Evolutionary conservation across 2,113 vertebrate species (phyloP), one percentile per base, ranked within the genome.

Genomic region (Toxostoma redivivum): DNA sequence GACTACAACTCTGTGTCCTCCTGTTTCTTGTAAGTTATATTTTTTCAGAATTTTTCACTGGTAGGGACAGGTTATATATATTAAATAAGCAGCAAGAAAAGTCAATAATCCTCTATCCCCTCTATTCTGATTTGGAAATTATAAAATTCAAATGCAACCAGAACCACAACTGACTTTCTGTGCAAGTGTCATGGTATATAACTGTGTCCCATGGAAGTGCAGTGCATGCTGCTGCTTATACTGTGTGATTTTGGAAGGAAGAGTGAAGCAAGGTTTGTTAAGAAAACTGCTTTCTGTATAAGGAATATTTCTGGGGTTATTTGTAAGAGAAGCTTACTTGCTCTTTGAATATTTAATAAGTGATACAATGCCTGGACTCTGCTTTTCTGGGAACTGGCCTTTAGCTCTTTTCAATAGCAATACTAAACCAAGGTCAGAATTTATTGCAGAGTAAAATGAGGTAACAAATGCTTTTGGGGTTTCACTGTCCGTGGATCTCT

Each of bases 171-270:
- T 27, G 31, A 24, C 11, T 72, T 91, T 72, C 42, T n/a, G 33
- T 27, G 35, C 25, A 44, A 80, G 4, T 25, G 5, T 11, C 19
- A 33, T 1, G 1, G 22, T 33, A 28, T 0, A 1, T 18, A n/a
- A 31, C 25, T 17, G 24, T 37, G 23, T 54, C 54, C n/a, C 1
- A 0, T 10, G n/a, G 33, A 53, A n/a, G 31, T 54, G 56, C 10
- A 50, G 28, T 7, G 5, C 5, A 5, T 28, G 10, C 28, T 11
- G 53, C 18, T 48, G 24, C 50, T 60, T 74, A 13, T 21, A 61
- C 20, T 4, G 8, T 44, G 37, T 57, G 33, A 54, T 53, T 53
- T 80, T 50, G 42, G 62, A 72, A 76, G 18, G 23, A 91, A 33
- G 17, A 61, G 11, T 21, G 64, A 81, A 79, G 37, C 30, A 61